Base-by-base conservation (phyloP, 1,140 invertebrate genomes). In the Sminthurinus signatus region DNA sequence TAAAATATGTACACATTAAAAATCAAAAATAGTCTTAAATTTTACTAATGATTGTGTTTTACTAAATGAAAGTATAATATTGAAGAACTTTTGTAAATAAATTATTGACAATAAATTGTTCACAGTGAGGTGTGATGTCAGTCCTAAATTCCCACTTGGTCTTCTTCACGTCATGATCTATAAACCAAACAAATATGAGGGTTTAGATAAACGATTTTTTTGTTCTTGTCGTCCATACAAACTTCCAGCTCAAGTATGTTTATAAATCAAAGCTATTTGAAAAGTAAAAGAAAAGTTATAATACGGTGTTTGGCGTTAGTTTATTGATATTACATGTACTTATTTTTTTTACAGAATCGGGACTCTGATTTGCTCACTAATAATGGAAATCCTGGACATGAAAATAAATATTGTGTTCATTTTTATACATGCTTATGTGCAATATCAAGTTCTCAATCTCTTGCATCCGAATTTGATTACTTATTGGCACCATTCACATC, bases 401-500 rank as follows among this genome's bases (percentile, higher is more conserved):
- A 56, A 27, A 62, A 31, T 21, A 71, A 64, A 56, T 55, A 71
- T 52, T 74, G 74, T 64, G 65, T 81, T 52, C 81, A 82, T 72
- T 80, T 78, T 76, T 89, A 88, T 76, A 83, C 86, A n/a, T 88
- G 87, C 75, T 77, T 89, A 29, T 85, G 84, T 77, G 87, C 87
- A 50, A 87, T 91, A 79, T 83, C 85, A n/a, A 87, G 86, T 75
- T 83, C 88, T 76, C 75, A 80, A 17, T 83, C 83, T 73, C 78
- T 87, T 62, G 75, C 78, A 31, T 80, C 84, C 68, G 87, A 90
- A 74, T 90, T 89, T 79, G 76, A 80, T 44, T 80, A 80, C 75
- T 86, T 83, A 67, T 80, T 86, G n/a, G 80, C 81, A 72, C 74
- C 82, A 46, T 81, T 61, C n/a, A 12, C n/a, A n/a, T n/a, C n/a